Evolutionary conservation across 2,888 invertebrate genomes (phyloP).

Genomic region (Sepioteuthis lessoniana): DNA sequence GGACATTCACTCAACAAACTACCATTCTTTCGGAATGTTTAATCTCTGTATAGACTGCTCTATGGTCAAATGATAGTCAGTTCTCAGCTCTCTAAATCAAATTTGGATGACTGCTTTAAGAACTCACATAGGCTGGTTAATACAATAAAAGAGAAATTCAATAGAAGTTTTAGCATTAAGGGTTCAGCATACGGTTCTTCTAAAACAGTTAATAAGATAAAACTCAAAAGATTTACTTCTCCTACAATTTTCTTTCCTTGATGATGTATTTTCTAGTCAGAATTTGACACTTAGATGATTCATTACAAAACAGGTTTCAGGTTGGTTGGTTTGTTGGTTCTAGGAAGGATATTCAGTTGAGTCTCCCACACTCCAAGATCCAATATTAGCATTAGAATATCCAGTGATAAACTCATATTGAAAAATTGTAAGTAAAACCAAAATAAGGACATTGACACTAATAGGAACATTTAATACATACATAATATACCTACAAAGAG

Average conservation of each 20-base stretch:
- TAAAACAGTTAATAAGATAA: background rate
- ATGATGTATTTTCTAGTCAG: background rate
- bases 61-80: background rate
- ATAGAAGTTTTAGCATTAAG: background rate
- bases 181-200: background rate
- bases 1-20: background rate
- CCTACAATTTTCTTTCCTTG: background rate
- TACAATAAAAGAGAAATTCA: background rate
- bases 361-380: too few relatives aligned
- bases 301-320: too few relatives aligned
- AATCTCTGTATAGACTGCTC: background rate
- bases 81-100: background rate
- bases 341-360: too few relatives aligned
- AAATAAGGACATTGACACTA: too few relatives aligned
- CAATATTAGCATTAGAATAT: too few relatives aligned
- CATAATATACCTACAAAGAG: too few relatives aligned
- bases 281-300: too few relatives aligned
- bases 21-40: background rate
- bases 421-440: too few relatives aligned
- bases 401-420: too few relatives aligned
- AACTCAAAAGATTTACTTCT: background rate
- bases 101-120: background rate
- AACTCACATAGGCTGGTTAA: background rate
- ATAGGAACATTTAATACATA: too few relatives aligned
- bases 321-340: too few relatives aligned